Percentiles rank a stretch among this genome's conserved stretches.
These are phyloP conservation scores for Conistra vaccinii DNA, from an alignment of 2,888 invertebrate species.

Conservation along the genomic window DNA sequence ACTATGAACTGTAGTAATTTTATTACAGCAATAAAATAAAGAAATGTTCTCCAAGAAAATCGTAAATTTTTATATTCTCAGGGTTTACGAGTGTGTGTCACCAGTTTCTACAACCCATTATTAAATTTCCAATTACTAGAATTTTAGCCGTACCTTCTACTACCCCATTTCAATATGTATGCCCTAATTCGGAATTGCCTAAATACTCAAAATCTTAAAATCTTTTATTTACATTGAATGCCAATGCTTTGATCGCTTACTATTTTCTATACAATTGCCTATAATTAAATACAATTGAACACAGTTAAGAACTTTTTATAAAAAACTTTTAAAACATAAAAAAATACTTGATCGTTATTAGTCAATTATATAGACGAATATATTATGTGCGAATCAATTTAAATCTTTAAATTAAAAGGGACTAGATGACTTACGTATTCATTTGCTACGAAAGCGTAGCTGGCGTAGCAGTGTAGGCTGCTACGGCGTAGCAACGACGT, in stretches of 20 bases:
- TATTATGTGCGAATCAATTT: not conserved
- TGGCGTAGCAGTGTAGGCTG: conserved; percentile 11
- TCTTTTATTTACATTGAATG: not conserved
- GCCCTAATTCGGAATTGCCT: not conserved
- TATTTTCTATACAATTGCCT: not conserved
- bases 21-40: conserved; percentile 77
- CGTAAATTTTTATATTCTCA: conserved; percentile 70
- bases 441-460: conserved; percentile 11
- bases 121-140: conserved; percentile 63
- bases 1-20: conserved; percentile 73
- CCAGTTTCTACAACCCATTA: conserved; percentile 64
- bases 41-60: conserved; percentile 71
- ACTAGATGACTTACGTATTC: not conserved
- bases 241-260: not conserved
- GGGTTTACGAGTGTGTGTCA: conserved; percentile 72
- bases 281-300: not conserved
- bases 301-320: not conserved
- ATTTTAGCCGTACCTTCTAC: conserved; percentile 13
- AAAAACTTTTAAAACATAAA: not conserved
- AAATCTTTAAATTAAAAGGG: not conserved
- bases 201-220: not conserved
- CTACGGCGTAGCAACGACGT: conserved; percentile 53
- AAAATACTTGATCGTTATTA: not conserved
- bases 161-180: not conserved
- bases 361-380: not conserved